Conservation (phyloP, 2,888 invertebrate genomes). For the Molorchus minor region DNA sequence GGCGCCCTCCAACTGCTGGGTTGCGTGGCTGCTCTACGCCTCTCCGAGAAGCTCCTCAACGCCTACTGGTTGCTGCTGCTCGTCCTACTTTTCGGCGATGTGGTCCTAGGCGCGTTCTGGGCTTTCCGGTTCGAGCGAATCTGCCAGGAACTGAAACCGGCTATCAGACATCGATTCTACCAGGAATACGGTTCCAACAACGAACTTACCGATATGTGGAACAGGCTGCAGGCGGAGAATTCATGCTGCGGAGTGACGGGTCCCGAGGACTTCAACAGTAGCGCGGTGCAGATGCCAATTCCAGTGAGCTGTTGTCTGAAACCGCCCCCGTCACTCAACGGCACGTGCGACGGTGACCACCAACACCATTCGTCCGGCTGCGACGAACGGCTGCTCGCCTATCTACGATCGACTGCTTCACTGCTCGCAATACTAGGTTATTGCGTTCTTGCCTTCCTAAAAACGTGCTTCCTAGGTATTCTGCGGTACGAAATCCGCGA, state of each 20-base stretch:
- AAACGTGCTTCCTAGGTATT: constrained; percentile 81
- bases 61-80: constrained; percentile 85
- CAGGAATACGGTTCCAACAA: constrained; percentile 78
- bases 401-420: constrained; percentile 83
- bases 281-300: constrained; percentile 34
- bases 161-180: constrained; percentile 66
- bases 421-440: constrained; percentile 81
- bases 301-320: constrained; percentile 56
- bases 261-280: constrained; percentile 63
- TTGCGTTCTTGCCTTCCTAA: constrained; percentile 88
- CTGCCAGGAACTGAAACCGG: constrained; percentile 77
- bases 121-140: constrained; percentile 69
- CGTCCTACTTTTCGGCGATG: constrained; percentile 83
- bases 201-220: constrained; percentile 81
- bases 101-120: constrained; percentile 86
- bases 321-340: constrained; percentile 46
- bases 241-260: constrained; percentile 79
- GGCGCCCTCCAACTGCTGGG: constrained; percentile 77
- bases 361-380: constrained; percentile 69
- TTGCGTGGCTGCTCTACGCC: constrained; percentile 81
- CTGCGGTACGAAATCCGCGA: constrained; percentile 84
- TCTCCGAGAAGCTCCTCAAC: constrained; percentile 83
- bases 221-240: constrained; percentile 76
- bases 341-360: constrained; percentile 36
- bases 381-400: constrained; percentile 75